These are phyloP conservation scores for Pangasius krempfi DNA, from an alignment of 2,797 vertebrate species.

Conservation along the genomic window DNA sequence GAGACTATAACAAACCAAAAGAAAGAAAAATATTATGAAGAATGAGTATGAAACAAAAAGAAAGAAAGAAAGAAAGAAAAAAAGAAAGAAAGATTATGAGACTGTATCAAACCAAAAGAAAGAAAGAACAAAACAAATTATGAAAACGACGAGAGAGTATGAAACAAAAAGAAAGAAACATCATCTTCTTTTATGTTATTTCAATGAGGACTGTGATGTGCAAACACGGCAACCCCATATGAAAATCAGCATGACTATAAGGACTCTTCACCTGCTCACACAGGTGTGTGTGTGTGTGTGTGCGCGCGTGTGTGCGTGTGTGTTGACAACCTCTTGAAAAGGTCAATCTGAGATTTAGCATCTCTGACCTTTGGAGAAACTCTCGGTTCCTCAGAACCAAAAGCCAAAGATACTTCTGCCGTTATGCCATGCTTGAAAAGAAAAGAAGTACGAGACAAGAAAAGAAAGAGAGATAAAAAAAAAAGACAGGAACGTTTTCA, in stretches of 20 bases:
- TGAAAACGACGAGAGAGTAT: background rate
- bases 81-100: background rate
- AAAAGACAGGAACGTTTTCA: conserved; percentile 65
- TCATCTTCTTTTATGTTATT: background rate
- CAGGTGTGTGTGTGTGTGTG: background rate
- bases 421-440: conserved; percentile 57
- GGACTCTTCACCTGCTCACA: background rate
- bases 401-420: conserved; percentile 63
- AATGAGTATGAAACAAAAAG: background rate
- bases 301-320: background rate
- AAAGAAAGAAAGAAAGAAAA: background rate
- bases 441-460: background rate
- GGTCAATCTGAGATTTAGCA: background rate
- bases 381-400: background rate
- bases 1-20: background rate
- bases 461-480: conserved; percentile 1
- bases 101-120: background rate
- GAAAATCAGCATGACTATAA: background rate
- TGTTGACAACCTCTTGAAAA: background rate
- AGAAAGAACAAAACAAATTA: background rate
- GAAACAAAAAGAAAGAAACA: background rate
- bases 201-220: background rate
- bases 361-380: background rate
- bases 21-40: background rate
- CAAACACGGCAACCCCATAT: background rate